Evolutionary conservation across 2,113 vertebrate genomes (phyloP), one percentile per base, ranked within the genome.

Genomic region (Calypte anna): DNA sequence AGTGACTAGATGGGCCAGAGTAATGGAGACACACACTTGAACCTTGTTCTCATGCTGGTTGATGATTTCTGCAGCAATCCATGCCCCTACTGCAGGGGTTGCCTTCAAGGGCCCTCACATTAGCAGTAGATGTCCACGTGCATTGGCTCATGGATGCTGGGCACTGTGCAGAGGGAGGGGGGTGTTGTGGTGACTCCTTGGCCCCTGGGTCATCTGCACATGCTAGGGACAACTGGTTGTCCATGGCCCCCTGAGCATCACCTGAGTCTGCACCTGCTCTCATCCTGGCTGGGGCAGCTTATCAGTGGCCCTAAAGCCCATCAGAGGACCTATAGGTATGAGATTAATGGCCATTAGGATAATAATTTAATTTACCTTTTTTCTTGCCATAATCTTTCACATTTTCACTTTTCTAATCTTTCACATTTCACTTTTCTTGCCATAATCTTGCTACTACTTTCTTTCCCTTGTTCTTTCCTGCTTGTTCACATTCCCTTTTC

Each of bases 211-310:
- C 22, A 15, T 4, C 17, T 53, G 7, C 3, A 4, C 0, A 0
- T 14, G 17, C 24, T 15, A 23, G 7, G 23, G 12, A 5, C 48
- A 9, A 12, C 5, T 46, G 55, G 25, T n/a, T n/a, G n/a, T n/a
- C n/a, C 1, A 1, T 1, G 5, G 24, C 33, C 0, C 0, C 5
- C 16, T 40, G 44, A 4, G 2, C 16, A 57, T 10, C 12, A 31
- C 24, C 33, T 23, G 8, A 20, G 28, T 28, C 23, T 53, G 50
- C 9, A 27, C 3, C 4, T 0, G 0, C 13, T 51, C 16, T 51
- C 9, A 28, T 79, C 19, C 36, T 50, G 10, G 4, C 28, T 72
- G 18, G 21, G 50, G 8, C 3, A 81, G 28, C 8, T 58, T 14
- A 17, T 22, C 23, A 15, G 11, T 63, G 31, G 7, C 19, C 5